Conservation (phyloP, 2,113 vertebrate species). For the Tetrax tetrax region DNA sequence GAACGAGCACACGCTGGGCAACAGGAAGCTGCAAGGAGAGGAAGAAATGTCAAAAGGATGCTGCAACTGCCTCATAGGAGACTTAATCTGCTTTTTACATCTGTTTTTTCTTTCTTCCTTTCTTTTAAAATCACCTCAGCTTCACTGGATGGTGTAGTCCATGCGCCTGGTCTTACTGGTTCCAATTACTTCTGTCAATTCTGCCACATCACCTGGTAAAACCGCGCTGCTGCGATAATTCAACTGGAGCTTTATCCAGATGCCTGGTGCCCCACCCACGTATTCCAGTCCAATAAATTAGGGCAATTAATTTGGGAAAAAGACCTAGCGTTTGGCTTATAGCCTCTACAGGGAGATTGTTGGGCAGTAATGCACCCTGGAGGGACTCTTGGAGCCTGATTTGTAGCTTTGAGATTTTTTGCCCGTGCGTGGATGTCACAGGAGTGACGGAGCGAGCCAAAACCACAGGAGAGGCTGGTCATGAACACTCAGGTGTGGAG, state of each 20-base stretch:
- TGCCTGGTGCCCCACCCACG: background rate
- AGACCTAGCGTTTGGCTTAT: background rate
- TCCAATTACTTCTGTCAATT: background rate
- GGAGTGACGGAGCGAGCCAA: background rate
- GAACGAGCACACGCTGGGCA: background rate
- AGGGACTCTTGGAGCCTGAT: background rate
- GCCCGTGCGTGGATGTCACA: background rate
- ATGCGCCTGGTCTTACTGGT: background rate
- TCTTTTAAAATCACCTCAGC: background rate
- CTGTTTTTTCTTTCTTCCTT: too few species aligned
- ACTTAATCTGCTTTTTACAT: background rate
- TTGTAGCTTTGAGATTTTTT: background rate
- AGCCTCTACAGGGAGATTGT: background rate
- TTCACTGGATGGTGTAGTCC: background rate
- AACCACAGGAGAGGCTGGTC: background rate
- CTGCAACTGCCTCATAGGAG: background rate
- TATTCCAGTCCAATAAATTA: background rate
- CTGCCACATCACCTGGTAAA: background rate
- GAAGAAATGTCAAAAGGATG: background rate
- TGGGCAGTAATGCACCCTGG: background rate
- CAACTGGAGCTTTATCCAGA: background rate
- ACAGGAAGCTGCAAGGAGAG: background rate
- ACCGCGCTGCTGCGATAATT: background rate
- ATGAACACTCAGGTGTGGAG: accelerated
- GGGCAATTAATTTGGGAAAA: background rate